Percentiles rank a stretch among this genome's conserved stretches.
Evolutionary conservation across 2,113 vertebrate species (phyloP).

Genomic region (Pantherophis guttatus): DNA sequence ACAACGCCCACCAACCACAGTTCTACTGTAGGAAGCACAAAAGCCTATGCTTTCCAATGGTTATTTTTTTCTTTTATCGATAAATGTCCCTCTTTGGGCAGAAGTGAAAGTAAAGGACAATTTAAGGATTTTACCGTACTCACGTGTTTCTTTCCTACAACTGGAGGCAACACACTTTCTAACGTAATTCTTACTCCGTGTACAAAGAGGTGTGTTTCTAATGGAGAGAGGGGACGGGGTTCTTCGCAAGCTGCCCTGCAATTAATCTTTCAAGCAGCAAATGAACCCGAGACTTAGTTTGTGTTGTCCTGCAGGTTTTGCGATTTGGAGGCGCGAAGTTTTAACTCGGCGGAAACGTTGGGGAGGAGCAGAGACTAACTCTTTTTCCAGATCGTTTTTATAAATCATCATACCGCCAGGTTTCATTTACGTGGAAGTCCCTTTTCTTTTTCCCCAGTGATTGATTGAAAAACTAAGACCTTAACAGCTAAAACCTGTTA

Average conservation of each 20-base stretch:
- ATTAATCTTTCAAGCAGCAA: not conserved
- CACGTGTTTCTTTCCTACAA: not conserved
- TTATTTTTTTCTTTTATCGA: not conserved
- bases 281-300: not conserved
- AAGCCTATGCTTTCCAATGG: not conserved
- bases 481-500: not conserved
- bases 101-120: not conserved
- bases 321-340: not conserved
- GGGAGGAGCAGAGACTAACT: not conserved
- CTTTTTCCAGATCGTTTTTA: not conserved
- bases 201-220: not conserved
- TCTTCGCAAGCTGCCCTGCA: not conserved
- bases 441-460: not conserved
- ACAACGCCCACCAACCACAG: not conserved
- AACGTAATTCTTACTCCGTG: not conserved
- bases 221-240: too few relatives aligned
- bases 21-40: not conserved
- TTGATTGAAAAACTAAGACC: not conserved
- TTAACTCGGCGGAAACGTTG: not conserved
- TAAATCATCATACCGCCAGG: not conserved
- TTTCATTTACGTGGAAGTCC: not conserved
- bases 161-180: not conserved
- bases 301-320: not conserved
- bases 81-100: not conserved
- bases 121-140: not conserved